Evolutionary conservation across 2,888 invertebrate genomes (phyloP), one percentile per base, ranked within the genome.

Genomic region (Archips crataeganus): DNA sequence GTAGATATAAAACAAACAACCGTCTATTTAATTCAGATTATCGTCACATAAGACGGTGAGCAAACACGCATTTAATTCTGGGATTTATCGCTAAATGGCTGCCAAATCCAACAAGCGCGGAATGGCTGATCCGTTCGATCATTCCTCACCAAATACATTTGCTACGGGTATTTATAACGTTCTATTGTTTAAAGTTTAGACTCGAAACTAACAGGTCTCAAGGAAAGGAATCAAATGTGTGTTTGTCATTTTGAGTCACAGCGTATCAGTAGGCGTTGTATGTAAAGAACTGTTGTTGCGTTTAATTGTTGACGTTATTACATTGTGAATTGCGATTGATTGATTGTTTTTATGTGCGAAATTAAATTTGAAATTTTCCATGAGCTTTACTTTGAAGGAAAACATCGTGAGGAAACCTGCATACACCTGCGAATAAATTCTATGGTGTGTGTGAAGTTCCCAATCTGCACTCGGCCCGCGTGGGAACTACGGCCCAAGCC

Each of bases 61-160:
- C 51, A 23, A 54, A 54, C 61, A 61, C 49, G 23, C 39, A 71
- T 65, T 65, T 65, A 54, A 65, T 13, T 34, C 36, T 15, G 45
- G 63, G 47, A 23, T 34, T 64, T 36, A 36, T 36, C 51, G 0
- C 13, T 11, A 65, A 62, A 57, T n/a, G 49, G 73, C 73, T 67
- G 72, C 72, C 67, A 72, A 72, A n/a, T 62, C 62, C 15, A 69
- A 68, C 73, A 73, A 62, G 63, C 68, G 54, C 10, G 39, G 71
- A 67, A 39, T 70, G 54, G 15, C 39, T 60, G 62, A 64, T 63
- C 59, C 68, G 59, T 73, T 68, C 45, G 68, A 63, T 64, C 68
- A 64, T 57, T 68, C 59, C 32, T 51, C 34, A 32, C 11, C 57
- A 57, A 57, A 32, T 57, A 60, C 34, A 59, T 59, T 60, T 60